Conservation (phyloP, 2,113 vertebrate species). For the Rousettus leschenaultii region DNA sequence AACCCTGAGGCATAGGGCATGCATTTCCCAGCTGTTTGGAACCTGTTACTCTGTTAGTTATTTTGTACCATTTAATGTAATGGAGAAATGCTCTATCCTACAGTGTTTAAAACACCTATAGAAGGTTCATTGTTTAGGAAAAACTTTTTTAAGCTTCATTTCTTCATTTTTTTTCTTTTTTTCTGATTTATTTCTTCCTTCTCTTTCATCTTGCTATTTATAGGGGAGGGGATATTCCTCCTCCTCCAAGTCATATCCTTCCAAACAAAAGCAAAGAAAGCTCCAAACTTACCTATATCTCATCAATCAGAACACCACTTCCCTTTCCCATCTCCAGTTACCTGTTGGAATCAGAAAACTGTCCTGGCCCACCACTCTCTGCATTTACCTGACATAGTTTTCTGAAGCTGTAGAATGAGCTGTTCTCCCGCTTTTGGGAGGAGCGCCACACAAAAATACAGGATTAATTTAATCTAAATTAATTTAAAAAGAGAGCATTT, state of each 20-base stretch:
- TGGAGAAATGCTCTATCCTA: not conserved
- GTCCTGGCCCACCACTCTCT: not conserved
- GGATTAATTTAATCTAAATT: not conserved
- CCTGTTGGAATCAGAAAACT: not conserved
- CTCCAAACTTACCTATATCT: not conserved
- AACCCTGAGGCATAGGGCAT: not conserved
- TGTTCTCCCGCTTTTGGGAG: not conserved
- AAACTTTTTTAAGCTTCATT: not conserved
- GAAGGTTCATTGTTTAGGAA: not conserved
- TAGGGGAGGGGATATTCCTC: not conserved
- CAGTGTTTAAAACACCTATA: not conserved
- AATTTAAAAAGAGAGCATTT: not conserved
- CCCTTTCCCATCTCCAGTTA: not conserved
- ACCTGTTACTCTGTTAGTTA: not conserved
- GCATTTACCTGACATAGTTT: not conserved
- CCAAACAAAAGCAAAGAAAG: not conserved
- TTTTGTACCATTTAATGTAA: not conserved
- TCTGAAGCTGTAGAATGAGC: not conserved
- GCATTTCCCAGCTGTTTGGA: not conserved
- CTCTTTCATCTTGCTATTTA: not conserved
- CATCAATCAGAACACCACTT: not conserved
- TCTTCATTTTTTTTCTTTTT: not conserved
- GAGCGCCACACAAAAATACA: not conserved
- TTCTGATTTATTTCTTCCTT: constrained; percentile 13
- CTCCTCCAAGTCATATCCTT: not conserved